Conservation (phyloP, 2,797 vertebrate genomes). For the Malacoctenus gilli region DNA sequence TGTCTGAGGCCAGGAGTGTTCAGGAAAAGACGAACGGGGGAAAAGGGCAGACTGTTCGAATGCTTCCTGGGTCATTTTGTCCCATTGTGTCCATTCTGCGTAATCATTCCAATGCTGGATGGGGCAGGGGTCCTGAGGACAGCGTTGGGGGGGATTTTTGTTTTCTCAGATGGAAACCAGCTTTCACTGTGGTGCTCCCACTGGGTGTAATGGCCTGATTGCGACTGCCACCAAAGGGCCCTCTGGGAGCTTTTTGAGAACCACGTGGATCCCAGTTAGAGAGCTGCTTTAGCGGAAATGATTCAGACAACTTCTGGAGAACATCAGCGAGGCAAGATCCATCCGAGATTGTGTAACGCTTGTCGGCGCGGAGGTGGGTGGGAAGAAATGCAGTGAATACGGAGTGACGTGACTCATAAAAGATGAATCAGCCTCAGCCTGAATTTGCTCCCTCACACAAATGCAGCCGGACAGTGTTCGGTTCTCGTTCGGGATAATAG, state of each 20-base stretch:
- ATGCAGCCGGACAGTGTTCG: slow-evolving; percentile 38
- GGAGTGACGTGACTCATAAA: slow-evolving; percentile 41
- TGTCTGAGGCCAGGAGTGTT: no score
- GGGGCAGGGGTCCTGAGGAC: slow-evolving; percentile 39
- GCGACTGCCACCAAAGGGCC: slow-evolving; percentile 51
- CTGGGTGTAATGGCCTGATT: slow-evolving; percentile 55
- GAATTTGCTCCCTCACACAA: slow-evolving; percentile 28
- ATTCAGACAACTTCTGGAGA: slow-evolving; percentile 30
- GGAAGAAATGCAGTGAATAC: slow-evolving; percentile 32
- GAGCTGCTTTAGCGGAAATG: slow-evolving; percentile 12
- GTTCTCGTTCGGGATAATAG: slow-evolving; percentile 42
- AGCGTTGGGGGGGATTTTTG: slow-evolving; percentile 57
- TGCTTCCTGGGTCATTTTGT: slow-evolving; percentile 42
- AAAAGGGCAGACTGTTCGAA: slow-evolving; percentile 46
- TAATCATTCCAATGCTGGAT: slow-evolving; percentile 35
- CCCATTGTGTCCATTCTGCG: slow-evolving; percentile 20
- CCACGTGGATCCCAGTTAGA: slow-evolving; percentile 12
- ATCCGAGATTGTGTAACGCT: slow-evolving; percentile 12
- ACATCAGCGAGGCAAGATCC: slow-evolving; percentile 11
- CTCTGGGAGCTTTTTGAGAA: slow-evolving; percentile 42
- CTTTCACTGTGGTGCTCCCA: slow-evolving; percentile 29
- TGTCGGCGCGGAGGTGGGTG: slow-evolving; percentile 36
- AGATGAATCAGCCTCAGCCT: slow-evolving; percentile 37
- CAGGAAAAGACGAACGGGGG: no score
- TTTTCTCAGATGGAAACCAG: slow-evolving; percentile 71